Evolutionary conservation across 2,888 invertebrate species (phyloP).

Genomic region (Archaeoteleia sp.): DNA sequence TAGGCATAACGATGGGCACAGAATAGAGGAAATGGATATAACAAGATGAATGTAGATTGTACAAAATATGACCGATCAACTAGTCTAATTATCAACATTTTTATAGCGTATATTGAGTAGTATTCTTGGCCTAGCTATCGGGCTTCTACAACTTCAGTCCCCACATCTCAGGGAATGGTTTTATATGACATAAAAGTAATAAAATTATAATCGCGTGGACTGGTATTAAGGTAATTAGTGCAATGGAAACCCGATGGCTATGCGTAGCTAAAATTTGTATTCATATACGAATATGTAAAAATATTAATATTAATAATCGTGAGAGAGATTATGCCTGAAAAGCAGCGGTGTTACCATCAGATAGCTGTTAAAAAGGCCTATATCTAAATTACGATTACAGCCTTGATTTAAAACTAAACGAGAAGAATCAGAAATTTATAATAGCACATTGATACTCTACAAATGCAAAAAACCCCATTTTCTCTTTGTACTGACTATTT

Average conservation of each 20-base stretch:
- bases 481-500: not conserved
- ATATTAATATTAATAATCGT: slow-evolving; percentile 54
- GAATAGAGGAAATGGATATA: too few relatives aligned
- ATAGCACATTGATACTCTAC: not conserved
- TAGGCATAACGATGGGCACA: too few relatives aligned
- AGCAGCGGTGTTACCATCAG: slow-evolving; percentile 32
- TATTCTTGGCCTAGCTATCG: slow-evolving; percentile 62
- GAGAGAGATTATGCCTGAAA: slow-evolving; percentile 55
- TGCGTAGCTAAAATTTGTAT: slow-evolving; percentile 63
- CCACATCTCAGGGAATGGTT: slow-evolving; percentile 66
- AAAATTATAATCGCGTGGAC: slow-evolving; percentile 55
- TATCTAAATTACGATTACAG: slow-evolving; percentile 19
- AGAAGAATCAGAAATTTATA: not conserved
- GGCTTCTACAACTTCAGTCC: slow-evolving; percentile 60
- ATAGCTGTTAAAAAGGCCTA: slow-evolving; percentile 20
- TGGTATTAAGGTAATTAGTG: slow-evolving; percentile 53
- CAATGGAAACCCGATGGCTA: slow-evolving; percentile 63
- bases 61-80: slow-evolving; percentile 68
- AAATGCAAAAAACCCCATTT: not conserved
- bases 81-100: slow-evolving; percentile 64
- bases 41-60: too few relatives aligned
- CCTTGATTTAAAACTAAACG: slow-evolving; percentile 29
- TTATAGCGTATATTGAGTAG: slow-evolving; percentile 57
- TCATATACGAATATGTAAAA: slow-evolving; percentile 53
- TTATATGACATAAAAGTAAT: slow-evolving; percentile 59